Evolutionary conservation across 2,113 vertebrate species (phyloP).

Genomic region (Eira barbara): DNA sequence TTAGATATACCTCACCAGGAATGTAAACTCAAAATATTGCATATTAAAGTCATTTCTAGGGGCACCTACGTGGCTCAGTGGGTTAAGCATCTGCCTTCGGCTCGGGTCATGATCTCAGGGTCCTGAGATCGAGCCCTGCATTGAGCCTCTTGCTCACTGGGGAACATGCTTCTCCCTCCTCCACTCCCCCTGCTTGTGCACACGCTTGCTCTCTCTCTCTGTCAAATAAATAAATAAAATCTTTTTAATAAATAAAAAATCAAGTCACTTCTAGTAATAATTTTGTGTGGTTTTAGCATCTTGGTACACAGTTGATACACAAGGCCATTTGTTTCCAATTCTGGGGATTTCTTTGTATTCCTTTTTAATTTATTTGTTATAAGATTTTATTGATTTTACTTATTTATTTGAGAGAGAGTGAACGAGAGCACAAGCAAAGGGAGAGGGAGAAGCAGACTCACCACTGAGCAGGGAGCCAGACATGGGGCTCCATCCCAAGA

Average conservation of each 20-base stretch:
- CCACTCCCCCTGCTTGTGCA: background rate
- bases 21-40: too few species aligned
- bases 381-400: too few species aligned
- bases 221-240: background rate
- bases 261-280: background rate
- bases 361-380: slow-evolving; percentile 19
- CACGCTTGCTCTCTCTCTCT: background rate
- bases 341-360: background rate
- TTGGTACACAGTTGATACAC: background rate
- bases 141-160: background rate
- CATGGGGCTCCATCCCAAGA: too few species aligned
- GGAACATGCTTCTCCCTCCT: background rate
- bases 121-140: background rate
- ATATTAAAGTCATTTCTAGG: too few species aligned
- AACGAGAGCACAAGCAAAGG: too few species aligned
- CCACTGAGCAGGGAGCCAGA: too few species aligned
- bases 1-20: too few species aligned
- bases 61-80: background rate
- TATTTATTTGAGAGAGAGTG: too few species aligned
- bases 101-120: background rate
- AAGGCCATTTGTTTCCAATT: background rate
- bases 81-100: background rate
- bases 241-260: background rate
- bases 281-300: background rate
- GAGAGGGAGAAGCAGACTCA: too few species aligned